Conservation (phyloP, 2,888 invertebrate genomes). For the Cynaeus angustus region DNA sequence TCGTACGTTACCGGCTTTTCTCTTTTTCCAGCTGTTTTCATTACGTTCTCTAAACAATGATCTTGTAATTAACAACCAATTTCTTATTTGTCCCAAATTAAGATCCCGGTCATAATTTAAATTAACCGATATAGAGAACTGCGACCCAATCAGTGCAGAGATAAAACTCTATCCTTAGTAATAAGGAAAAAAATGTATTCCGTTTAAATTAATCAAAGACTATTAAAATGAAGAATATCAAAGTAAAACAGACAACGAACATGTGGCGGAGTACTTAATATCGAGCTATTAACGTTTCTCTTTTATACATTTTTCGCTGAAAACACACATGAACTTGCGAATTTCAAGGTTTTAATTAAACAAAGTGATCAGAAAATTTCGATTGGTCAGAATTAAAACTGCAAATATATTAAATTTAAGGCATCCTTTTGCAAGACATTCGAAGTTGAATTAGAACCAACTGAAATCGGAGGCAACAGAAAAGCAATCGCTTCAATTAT, state of each 20-base stretch:
- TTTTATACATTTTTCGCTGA: constrained; percentile 38
- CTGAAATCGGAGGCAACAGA: constrained; percentile 36
- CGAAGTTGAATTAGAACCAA: constrained; percentile 28
- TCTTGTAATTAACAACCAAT: constrained; percentile 3
- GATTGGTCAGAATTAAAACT: constrained; percentile 14
- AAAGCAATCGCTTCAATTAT: constrained; percentile 47
- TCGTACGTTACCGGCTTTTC: constrained; percentile 38
- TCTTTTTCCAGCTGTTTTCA: constrained; percentile 26
- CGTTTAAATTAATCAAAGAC: too few species aligned
- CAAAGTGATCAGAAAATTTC: constrained; percentile 13
- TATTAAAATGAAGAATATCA: constrained; percentile 40
- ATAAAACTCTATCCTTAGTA: too few species aligned
- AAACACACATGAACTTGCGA: constrained; percentile 29
- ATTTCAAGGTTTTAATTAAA: constrained; percentile 44
- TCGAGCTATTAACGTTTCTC: constrained; percentile 40
- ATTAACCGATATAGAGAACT: too few species aligned
- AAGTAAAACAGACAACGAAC: constrained; percentile 36
- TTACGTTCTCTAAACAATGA: constrained; percentile 13
- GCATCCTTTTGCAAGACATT: constrained; percentile 15
- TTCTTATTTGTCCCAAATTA: constrained; percentile 15
- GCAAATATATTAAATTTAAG: constrained; percentile 29
- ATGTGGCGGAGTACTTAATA: constrained; percentile 38
- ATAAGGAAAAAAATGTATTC: too few species aligned
- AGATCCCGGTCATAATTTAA: too few species aligned
- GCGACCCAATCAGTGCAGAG: too few species aligned